phyloP scores from a whole-genome alignment of 30 jellyfish, hydroid and myxozoan genomes.

The Aurelia sp. region DNA sequence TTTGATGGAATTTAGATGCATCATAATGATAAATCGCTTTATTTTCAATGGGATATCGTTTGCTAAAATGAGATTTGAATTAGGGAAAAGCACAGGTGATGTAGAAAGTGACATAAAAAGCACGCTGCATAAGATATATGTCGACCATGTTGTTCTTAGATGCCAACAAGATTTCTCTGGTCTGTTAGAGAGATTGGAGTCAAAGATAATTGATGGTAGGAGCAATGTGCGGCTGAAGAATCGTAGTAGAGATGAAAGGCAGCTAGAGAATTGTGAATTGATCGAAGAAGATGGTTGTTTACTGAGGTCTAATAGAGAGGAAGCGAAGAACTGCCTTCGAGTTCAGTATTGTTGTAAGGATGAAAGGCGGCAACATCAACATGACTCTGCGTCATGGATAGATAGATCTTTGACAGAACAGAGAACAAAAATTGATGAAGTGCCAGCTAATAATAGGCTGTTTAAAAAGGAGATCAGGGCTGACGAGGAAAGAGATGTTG shows the following conservation, averaged over 20 bases:
- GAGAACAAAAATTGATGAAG: background rate
- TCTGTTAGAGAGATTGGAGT: constrained; percentile 15
- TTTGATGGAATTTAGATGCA: background rate
- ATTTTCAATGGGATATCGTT: background rate
- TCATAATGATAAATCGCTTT: background rate
- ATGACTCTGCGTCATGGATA: too few species aligned
- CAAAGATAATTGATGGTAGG: too few species aligned
- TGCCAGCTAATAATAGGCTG: background rate
- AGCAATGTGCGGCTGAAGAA: too few species aligned
- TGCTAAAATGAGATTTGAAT: constrained; percentile 11
- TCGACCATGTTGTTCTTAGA: background rate
- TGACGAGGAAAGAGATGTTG: background rate
- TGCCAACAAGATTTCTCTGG: constrained; percentile 12
- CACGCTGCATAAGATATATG: constrained; percentile 42
- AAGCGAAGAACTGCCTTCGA: too few species aligned
- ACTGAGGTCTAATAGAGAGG: too few species aligned
- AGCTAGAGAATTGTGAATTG: too few species aligned
- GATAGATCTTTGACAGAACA: too few species aligned
- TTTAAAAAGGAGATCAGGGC: background rate
- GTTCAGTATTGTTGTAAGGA: too few species aligned
- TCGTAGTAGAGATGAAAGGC: background rate
- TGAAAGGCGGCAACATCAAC: too few species aligned
- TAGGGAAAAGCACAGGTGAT: constrained; percentile 14
- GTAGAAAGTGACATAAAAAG: background rate
- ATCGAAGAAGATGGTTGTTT: too few species aligned